Conservation (phyloP, 2,113 vertebrate species). For the Fregata magnificens region DNA sequence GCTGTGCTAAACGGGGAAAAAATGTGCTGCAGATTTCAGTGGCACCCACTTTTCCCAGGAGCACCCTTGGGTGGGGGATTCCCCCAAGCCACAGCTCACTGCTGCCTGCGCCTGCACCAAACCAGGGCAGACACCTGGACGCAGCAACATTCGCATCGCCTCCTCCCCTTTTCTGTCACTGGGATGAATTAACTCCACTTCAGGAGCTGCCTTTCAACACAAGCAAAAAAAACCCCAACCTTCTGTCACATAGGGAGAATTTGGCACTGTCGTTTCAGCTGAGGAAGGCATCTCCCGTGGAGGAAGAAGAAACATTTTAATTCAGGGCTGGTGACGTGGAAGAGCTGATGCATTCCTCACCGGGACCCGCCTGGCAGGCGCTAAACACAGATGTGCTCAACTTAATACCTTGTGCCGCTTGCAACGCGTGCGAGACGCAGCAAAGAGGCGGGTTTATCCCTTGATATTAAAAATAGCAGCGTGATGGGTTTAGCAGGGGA, state of each 20-base stretch:
- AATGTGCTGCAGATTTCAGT: background rate
- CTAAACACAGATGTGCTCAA: background rate
- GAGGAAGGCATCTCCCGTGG: background rate
- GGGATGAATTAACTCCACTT: background rate
- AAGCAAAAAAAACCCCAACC: background rate
- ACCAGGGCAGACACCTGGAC: fast-evolving
- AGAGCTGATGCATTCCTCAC: background rate
- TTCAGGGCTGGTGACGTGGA: background rate
- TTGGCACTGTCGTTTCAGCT: background rate
- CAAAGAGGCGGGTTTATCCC: background rate
- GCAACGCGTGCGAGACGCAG: fast-evolving
- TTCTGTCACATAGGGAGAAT: background rate
- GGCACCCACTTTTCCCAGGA: background rate
- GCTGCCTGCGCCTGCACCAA: background rate
- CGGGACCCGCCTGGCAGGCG: background rate
- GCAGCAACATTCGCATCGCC: background rate
- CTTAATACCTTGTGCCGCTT: background rate
- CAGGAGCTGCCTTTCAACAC: background rate
- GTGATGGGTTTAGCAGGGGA: background rate
- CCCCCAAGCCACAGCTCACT: no score
- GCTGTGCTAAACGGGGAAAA: background rate
- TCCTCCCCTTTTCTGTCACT: background rate
- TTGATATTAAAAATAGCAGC: background rate
- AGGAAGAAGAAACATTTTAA: background rate
- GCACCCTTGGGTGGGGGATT: background rate